These are phyloP conservation scores for Dasysyrphus tricinctus DNA, from an alignment of 2,888 invertebrate genomes.

Conservation along the genomic window DNA sequence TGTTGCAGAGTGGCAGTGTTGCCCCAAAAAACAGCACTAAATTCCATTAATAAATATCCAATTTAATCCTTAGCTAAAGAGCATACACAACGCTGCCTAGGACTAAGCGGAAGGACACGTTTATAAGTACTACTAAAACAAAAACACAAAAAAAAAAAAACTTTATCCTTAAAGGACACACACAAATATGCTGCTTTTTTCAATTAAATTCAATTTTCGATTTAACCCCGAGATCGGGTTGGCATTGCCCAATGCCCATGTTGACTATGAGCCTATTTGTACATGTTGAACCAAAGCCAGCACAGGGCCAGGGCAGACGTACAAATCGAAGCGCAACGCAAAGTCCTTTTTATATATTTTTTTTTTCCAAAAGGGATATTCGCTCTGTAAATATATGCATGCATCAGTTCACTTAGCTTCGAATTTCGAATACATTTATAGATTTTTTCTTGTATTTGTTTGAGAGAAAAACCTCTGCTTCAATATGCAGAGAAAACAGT, in stretches of 20 bases:
- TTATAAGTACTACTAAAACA: neutral
- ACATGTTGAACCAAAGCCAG: conserved; percentile 9
- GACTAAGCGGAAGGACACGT: conserved; percentile 27
- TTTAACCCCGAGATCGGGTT: conserved; percentile 12
- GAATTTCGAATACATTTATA: conserved; percentile 40
- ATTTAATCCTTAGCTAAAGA: conserved; percentile 62
- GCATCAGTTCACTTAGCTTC: conserved; percentile 36
- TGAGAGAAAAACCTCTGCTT: neutral
- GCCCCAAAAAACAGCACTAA: conserved; percentile 19
- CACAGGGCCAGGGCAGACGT: conserved; percentile 8
- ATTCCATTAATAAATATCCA: conserved; percentile 68
- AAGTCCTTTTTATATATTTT: conserved; percentile 26
- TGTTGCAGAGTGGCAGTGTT: neutral
- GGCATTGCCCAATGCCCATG: conserved; percentile 16
- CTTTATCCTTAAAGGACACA: conserved; percentile 49
- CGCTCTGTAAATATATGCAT: conserved; percentile 55
- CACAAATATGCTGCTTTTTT: conserved; percentile 45
- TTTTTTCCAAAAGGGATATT: conserved; percentile 28
- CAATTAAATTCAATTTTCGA: conserved; percentile 72
- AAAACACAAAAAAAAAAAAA: neutral
- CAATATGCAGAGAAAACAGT: conserved; percentile 27
- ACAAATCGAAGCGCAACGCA: conserved; percentile 53
- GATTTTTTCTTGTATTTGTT: neutral
- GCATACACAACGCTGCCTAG: conserved; percentile 21
- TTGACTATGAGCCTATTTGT: conserved; percentile 50